These are phyloP conservation scores for Bolinopsis microptera DNA, from an alignment of 37 sponge, comb jelly and placozoan genomes.

Conservation along the genomic window DNA sequence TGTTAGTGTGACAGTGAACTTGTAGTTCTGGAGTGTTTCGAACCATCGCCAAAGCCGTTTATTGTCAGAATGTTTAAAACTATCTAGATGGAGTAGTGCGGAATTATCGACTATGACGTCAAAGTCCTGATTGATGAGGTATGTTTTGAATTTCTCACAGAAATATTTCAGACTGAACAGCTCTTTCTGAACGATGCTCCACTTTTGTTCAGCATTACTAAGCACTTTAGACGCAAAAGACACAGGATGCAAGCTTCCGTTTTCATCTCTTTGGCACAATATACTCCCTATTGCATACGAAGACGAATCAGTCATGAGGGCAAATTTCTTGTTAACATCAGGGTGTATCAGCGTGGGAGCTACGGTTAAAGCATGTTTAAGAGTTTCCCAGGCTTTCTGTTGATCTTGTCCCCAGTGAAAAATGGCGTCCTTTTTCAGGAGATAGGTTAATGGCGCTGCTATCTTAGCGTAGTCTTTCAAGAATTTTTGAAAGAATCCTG, in stretches of 20 bases:
- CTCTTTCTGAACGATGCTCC: not conserved
- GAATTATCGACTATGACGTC: not conserved
- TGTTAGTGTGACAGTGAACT: not conserved
- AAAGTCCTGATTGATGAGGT: not conserved
- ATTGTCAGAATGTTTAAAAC: not conserved
- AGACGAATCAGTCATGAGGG: not conserved
- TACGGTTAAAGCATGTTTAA: not conserved
- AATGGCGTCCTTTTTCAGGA: not conserved
- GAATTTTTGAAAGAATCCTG: not conserved
- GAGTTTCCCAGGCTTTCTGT: not conserved
- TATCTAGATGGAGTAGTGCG: not conserved
- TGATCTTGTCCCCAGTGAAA: not conserved
- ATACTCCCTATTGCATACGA: not conserved
- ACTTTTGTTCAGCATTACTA: not conserved
- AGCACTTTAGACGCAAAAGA: not conserved
- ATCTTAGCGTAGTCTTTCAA: not conserved
- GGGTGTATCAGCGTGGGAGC: not conserved
- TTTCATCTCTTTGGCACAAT: not conserved
- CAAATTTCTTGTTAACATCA: not conserved
- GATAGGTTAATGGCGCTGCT: not conserved
- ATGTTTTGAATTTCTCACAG: not conserved
- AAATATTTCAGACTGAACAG: not conserved
- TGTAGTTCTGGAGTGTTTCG: not conserved
- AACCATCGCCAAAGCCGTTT: constrained; percentile 8
- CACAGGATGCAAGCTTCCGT: not conserved